Conservation (phyloP, 2,113 vertebrate species). For the Orthonyx spaldingii region DNA sequence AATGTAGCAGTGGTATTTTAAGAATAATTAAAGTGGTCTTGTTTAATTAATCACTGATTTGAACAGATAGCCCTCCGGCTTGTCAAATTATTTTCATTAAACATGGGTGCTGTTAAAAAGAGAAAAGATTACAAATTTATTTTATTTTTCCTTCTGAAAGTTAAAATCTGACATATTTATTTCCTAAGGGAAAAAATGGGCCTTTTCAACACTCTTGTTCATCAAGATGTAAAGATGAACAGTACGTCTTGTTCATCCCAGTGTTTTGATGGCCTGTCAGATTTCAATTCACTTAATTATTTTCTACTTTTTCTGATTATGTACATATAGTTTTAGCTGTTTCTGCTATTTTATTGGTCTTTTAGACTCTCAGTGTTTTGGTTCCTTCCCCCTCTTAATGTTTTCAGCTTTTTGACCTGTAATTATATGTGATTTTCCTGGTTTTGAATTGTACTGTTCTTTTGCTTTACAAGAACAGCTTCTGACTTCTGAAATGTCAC, state of each 20-base stretch:
- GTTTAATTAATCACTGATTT: neutral
- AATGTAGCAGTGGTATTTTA: neutral
- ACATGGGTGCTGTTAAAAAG: neutral
- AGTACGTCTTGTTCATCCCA: neutral
- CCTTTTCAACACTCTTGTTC: neutral
- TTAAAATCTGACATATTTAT: neutral
- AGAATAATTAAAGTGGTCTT: neutral
- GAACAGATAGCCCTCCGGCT: neutral
- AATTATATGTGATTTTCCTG: neutral
- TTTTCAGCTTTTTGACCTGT: neutral
- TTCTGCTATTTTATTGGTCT: neutral
- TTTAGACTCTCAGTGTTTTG: neutral
- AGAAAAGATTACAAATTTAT: neutral
- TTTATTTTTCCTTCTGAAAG: neutral
- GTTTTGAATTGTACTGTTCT: neutral
- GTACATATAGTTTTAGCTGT: neutral
- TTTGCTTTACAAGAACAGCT: conserved; percentile 2
- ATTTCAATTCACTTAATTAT: neutral
- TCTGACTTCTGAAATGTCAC: neutral
- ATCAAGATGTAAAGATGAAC: no score
- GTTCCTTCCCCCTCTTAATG: neutral
- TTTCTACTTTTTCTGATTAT: neutral
- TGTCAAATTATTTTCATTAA: neutral
- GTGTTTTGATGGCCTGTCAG: neutral
- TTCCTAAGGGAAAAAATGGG: neutral